Conservation (phyloP, 2,888 invertebrate genomes). For the Patella ulyssiponensis region DNA sequence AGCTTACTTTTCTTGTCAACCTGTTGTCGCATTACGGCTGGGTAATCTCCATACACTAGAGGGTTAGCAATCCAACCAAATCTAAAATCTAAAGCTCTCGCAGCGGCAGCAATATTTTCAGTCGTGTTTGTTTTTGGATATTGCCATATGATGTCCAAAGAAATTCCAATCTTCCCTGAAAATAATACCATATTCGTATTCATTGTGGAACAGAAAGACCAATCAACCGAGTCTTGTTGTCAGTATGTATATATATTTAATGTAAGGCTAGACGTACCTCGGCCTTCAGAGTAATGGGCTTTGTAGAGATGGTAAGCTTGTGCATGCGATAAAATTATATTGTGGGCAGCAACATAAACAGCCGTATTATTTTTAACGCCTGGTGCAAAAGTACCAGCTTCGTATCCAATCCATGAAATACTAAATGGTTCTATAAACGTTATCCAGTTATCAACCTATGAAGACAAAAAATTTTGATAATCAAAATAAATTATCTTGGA, state of each 20-base stretch:
- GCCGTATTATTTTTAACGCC: conserved; percentile 35
- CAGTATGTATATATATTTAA: too few relatives aligned
- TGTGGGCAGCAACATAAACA: conserved; percentile 77
- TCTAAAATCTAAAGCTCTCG: conserved; percentile 46
- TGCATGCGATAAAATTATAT: conserved; percentile 44
- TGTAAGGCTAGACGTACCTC: too few relatives aligned
- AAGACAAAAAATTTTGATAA: too few relatives aligned
- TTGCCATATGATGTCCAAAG: conserved; percentile 48
- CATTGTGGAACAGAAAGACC: too few relatives aligned
- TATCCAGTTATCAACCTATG: conserved; percentile 77
- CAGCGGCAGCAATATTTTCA: conserved; percentile 44
- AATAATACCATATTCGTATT: too few relatives aligned
- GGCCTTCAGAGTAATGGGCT: conserved; percentile 25
- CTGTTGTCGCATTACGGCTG: conserved; percentile 51
- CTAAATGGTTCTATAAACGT: conserved; percentile 82
- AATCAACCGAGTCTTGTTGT: too few relatives aligned
- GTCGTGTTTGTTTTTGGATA: conserved; percentile 37
- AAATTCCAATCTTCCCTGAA: conserved; percentile 55
- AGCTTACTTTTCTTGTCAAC: conserved; percentile 31
- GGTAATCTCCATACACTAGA: conserved; percentile 74
- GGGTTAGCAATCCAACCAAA: conserved; percentile 67
- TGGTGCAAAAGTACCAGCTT: conserved; percentile 40
- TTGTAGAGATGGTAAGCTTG: conserved; percentile 48
- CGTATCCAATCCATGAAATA: conserved; percentile 44
- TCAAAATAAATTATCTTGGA: too few relatives aligned